Conservation (phyloP, 2,113 vertebrate species). For the Platysteira castanea region DNA sequence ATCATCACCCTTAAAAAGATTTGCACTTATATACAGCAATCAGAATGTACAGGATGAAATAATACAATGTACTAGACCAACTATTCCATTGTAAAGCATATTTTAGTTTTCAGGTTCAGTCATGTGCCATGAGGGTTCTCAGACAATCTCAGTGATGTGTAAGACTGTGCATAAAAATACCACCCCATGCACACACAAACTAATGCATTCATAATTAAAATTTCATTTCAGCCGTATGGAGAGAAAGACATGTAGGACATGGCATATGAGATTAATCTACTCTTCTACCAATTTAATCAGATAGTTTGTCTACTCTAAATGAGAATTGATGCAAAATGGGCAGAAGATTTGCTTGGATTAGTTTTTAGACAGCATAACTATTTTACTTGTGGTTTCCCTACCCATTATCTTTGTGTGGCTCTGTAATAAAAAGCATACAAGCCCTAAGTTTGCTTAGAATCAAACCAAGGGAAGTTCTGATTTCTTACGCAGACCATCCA, state of each 20-base stretch:
- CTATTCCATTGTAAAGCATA: not conserved
- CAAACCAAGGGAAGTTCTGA: not conserved
- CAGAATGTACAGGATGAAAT: not conserved
- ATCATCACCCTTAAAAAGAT: not conserved
- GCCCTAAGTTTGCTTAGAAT: not conserved
- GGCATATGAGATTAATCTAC: not conserved
- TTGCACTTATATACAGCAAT: not conserved
- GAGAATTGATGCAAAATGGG: not conserved
- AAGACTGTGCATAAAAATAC: not conserved
- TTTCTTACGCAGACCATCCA: not conserved
- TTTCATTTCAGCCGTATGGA: not conserved
- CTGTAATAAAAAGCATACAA: not conserved
- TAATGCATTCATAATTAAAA: not conserved
- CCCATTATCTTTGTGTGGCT: not conserved
- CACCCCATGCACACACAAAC: not conserved
- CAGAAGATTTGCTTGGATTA: not conserved
- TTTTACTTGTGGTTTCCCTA: not conserved
- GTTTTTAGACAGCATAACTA: not conserved
- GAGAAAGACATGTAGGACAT: not conserved
- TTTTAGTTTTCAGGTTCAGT: not conserved
- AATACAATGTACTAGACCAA: not conserved
- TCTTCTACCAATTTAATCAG: not conserved
- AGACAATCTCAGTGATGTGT: not conserved
- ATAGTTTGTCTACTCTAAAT: not conserved
- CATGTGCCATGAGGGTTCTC: not conserved